Evolutionary conservation across 2,113 vertebrate species (phyloP), one percentile per base, ranked within the genome.

Genomic region (Zosterops lateralis): DNA sequence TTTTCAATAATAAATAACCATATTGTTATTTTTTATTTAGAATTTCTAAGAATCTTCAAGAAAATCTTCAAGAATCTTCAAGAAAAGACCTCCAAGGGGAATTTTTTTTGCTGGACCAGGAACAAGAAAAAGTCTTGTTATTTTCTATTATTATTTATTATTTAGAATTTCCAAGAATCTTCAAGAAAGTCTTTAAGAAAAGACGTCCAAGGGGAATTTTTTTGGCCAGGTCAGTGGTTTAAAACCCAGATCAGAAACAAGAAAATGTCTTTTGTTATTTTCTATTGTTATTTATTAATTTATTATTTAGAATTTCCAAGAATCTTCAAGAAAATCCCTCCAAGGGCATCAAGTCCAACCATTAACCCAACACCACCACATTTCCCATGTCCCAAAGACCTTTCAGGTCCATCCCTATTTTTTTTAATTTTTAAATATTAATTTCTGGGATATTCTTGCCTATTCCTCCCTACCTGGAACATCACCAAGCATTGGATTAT

Each of bases 121-220:
- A 45, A 45, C 4, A 9, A 38, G 38, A 38, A 38, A 38, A 38
- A 5, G 9, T 38, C 38, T 38, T 38, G 38, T 38, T 38, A 10
- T 38, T 38, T 38, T 38, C 38, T 38, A 38, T 38, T 16, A 42
- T 42, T 42, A 42, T 44, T 44, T 44, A 44, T 44, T 17, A 44
- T 44, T 44, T 44, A 17, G 2, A 40, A 15, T 60, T 86, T 53
- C 26, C 0, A 0, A 4, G 14, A 18, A 32, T 22, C 3, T 4
- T 36, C 42, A 14, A 42, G 42, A 44, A 44, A 42, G 17, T 42
- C 42, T 42, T 14, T 9, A 5, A 22, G 32, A 28, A 60, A 44
- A 67, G 26, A 58, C 7, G 5, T 44, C 44, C 8, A 4, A 58
- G 34, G 64, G 42, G 42, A 14, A 42, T 38, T 38, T 38, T 38